phyloP scores from a whole-genome alignment of 2,113 vertebrate genomes.

The Aleadryas rufinucha region DNA sequence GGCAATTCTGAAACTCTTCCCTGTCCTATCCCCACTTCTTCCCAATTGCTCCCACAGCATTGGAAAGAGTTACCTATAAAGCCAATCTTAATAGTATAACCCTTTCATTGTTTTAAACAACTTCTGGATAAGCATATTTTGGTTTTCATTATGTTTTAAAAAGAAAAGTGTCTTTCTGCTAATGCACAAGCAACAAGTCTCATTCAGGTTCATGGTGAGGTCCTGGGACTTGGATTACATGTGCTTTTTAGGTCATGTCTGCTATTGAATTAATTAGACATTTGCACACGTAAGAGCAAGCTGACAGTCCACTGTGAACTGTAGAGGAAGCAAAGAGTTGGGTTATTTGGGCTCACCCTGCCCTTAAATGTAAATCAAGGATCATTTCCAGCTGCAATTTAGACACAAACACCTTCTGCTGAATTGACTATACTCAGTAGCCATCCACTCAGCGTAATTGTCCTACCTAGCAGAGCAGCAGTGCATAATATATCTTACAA shows the following conservation, averaged over 20 bases:
- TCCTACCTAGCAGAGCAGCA: neutral
- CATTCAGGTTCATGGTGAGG: neutral
- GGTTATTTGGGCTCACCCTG: neutral
- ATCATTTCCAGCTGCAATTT: neutral
- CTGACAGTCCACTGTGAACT: neutral
- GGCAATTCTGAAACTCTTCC: neutral
- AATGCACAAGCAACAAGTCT: neutral
- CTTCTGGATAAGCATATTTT: neutral
- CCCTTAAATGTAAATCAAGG: neutral
- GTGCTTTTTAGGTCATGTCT: neutral
- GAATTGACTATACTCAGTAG: neutral
- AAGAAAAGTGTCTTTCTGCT: neutral
- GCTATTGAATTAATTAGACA: neutral
- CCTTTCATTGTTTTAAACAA: neutral
- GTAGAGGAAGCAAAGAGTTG: neutral
- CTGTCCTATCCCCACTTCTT: neutral
- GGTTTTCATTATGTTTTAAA: neutral
- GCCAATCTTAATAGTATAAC: neutral
- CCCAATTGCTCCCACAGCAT: neutral
- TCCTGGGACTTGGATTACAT: neutral
- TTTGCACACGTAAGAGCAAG: neutral
- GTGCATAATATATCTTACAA: neutral
- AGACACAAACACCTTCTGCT: neutral
- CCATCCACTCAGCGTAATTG: neutral
- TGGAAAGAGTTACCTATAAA: neutral